A percentile compares a stretch with the other conserved stretches of the same genome.
Conservation (phyloP, 2,888 invertebrate genomes). For the Fragum fragum region DNA sequence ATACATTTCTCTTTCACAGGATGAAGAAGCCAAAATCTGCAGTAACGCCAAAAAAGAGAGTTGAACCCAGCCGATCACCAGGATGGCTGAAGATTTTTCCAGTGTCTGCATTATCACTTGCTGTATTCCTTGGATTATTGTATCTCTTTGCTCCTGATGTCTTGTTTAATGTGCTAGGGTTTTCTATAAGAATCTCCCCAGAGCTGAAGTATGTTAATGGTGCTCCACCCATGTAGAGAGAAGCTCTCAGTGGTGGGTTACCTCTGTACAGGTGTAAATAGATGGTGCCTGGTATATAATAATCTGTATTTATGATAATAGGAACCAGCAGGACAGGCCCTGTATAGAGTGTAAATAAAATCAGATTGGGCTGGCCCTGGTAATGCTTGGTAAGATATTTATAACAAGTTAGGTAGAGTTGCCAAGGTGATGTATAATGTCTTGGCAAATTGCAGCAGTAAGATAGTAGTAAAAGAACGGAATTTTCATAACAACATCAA, state of each 20-base stretch:
- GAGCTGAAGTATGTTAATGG: conserved; percentile 94
- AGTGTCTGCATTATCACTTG: conserved; percentile 75
- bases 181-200: conserved; percentile 92
- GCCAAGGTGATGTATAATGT: conserved; percentile 3
- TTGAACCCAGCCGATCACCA: not conserved
- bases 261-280: conserved; percentile 41
- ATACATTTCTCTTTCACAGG: not conserved
- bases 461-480: not conserved
- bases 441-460: not conserved
- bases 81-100: conserved; percentile 76
- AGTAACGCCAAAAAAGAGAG: not conserved
- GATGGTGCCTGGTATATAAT: conserved; percentile 24
- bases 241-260: conserved; percentile 9
- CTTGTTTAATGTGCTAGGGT: conserved; percentile 89
- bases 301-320: conserved; percentile 19
- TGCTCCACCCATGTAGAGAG: conserved; percentile 92
- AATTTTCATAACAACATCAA: not conserved
- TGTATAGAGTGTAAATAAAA: conserved; percentile 34
- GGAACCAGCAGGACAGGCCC: conserved; percentile 30
- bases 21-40: conserved; percentile 17
- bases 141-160: conserved; percentile 79
- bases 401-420: conserved; percentile 7
- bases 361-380: conserved; percentile 33
- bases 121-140: conserved; percentile 77
- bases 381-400: conserved; percentile 24